Base-by-base conservation (phyloP, 92 coral and sea anemone species). In the Porites evermanni region DNA sequence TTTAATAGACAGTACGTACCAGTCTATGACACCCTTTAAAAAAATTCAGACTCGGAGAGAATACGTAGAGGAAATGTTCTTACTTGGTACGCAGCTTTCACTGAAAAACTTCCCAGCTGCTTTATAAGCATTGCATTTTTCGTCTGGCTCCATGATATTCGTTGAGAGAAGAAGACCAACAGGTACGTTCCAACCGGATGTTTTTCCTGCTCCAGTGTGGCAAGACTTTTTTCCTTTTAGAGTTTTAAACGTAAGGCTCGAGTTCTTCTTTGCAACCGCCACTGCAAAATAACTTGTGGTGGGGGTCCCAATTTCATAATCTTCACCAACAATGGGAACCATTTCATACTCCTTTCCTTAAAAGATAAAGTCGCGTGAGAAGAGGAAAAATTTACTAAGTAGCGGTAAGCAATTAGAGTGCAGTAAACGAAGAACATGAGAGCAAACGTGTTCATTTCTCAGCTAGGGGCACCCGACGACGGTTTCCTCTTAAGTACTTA, bases 151-250 rank as follows among this genome's bases (percentile, higher is more conserved):
- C 90, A 91, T 91, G 20, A 64, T 1, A 5, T 54, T 14, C 19
- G 23, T 26, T 21, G 68, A 16, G 10, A 91, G 77, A 60, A 88
- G 81, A 19, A 69, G 73, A 47, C 94, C 94, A 11, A 91, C 60
- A 1, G 94, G 94, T 3, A 91, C 89, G 19, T 11, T 56, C 94
- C 94, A 91, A 12, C 94, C 94, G 14, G 82, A 72, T 38, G 85
- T 91, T 71, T 82, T 88, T n/a, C 81, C 87, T 12, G 88, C 89
- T 16, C 92, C 94, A 24, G 94, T 91, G 75, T 91, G 94, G 44
- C 94, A 91, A 32, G 92, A 79, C 56, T 80, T 91, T 60, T 88
- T 88, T 16, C 92, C 92, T 71, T 88, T 38, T 47, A 91, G 69
- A 2, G 19, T 59, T 9, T 23, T 18, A 6, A 91, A 75, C 11